These are phyloP conservation scores for Salmo trutta DNA, from an alignment of 2,797 vertebrate genomes.

Conservation along the genomic window DNA sequence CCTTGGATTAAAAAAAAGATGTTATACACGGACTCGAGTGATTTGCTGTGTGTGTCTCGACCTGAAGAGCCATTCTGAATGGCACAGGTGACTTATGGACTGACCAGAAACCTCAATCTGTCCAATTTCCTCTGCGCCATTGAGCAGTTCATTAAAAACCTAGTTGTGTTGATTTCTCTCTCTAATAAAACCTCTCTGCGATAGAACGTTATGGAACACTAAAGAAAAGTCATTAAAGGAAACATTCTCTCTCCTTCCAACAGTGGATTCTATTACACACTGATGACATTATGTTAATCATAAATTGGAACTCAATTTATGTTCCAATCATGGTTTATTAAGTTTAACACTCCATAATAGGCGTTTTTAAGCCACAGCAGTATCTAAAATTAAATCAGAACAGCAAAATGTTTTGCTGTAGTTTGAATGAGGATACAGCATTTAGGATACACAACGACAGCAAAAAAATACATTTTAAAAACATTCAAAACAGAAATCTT, in stretches of 20 bases:
- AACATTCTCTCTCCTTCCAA: neutral
- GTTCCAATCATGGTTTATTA: too few species aligned
- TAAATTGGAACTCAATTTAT: too few species aligned
- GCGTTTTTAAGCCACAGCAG: neutral
- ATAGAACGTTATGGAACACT: neutral
- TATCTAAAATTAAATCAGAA: neutral
- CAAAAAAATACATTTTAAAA: neutral
- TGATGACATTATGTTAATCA: too few species aligned
- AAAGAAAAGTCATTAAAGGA: conserved; percentile 24
- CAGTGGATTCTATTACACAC: neutral
- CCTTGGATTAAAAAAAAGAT: neutral
- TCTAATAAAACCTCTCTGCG: neutral
- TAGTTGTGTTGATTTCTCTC: neutral
- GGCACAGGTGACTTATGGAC: neutral
- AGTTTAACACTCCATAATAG: neutral
- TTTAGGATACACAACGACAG: conserved; percentile 11
- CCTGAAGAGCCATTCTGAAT: neutral
- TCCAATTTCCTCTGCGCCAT: neutral
- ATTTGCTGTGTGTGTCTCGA: neutral
- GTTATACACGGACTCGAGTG: neutral
- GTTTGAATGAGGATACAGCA: conserved; percentile 18
- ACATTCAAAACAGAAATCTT: neutral
- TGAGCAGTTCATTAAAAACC: neutral
- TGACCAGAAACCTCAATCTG: neutral
- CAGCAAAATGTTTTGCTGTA: conserved; percentile 23